Percentiles rank a stretch among this genome's conserved stretches.
Conservation (phyloP, 2,888 invertebrate species). For the Ptychoptera albimana region DNA sequence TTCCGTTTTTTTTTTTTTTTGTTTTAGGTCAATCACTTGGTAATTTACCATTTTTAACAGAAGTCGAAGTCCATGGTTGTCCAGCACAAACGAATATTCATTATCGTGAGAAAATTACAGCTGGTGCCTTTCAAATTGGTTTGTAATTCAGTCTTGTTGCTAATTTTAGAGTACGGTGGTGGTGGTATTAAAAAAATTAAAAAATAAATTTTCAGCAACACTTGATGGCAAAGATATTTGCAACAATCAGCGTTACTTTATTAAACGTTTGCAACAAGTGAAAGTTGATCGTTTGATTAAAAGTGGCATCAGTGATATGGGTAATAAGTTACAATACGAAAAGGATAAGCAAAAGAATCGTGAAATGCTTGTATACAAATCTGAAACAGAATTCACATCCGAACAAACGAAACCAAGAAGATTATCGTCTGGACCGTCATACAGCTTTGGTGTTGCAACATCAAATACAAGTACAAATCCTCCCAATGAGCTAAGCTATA, state of each 20-base stretch:
- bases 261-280: slow-evolving; percentile 38
- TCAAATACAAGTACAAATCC: not conserved
- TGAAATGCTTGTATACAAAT: not conserved
- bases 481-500: not conserved
- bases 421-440: too few species aligned
- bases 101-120: slow-evolving; percentile 51
- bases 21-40: slow-evolving; percentile 35
- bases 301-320: not conserved
- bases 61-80: slow-evolving; percentile 43
- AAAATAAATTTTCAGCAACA: slow-evolving; percentile 30
- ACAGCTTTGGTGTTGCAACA: not conserved
- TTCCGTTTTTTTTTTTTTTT: not conserved
- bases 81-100: slow-evolving; percentile 44
- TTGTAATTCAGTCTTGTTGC: slow-evolving; percentile 21
- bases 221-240: slow-evolving; percentile 44
- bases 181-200: not conserved
- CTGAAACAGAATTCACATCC: not conserved
- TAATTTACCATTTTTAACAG: slow-evolving; percentile 36
- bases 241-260: slow-evolving; percentile 40
- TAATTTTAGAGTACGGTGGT: slow-evolving; percentile 2
- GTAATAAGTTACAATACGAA: too few species aligned
- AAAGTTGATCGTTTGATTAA: not conserved
- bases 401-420: not conserved
- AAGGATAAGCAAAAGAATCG: too few species aligned
- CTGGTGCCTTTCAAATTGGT: slow-evolving; percentile 43